Conservation (phyloP, 1,140 invertebrate genomes). For the Ceratina australensis region DNA sequence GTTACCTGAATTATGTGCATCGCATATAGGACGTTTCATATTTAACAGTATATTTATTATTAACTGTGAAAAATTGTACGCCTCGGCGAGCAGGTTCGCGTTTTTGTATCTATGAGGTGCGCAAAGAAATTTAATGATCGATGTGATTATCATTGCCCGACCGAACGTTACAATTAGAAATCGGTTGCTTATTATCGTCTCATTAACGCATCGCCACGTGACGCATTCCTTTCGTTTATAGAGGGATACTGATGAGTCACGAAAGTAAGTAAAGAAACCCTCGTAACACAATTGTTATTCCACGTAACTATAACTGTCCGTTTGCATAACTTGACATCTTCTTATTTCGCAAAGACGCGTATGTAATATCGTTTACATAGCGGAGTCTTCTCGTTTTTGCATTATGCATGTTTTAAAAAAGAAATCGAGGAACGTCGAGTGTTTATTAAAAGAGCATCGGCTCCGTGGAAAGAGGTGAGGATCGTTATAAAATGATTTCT, state of each 20-base stretch:
- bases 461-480: neutral
- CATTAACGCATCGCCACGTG: conserved; percentile 21
- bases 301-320: neutral
- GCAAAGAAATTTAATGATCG: no score
- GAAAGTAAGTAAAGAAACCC: conserved; percentile 23
- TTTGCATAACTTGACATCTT: conserved; percentile 10
- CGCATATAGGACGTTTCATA: conserved; percentile 44
- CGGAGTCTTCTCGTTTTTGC: neutral
- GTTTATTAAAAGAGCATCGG: neutral
- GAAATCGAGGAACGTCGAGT: neutral
- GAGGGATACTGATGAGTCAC: conserved; percentile 37
- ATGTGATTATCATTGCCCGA: neutral
- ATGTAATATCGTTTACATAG: conserved; percentile 14
- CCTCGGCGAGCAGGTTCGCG: no score
- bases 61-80: conserved; percentile 18
- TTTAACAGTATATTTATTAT: conserved; percentile 46
- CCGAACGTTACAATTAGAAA: neutral
- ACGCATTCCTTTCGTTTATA: conserved; percentile 21
- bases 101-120: no score
- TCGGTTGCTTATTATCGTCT: conserved; percentile 17
- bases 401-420: neutral
- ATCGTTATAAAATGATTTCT: conserved; percentile 12
- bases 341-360: neutral
- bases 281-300: conserved; percentile 29
- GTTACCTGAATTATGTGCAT: conserved; percentile 55